Base-by-base conservation (phyloP, 53 echinoderm and acorn worm genomes). In the Pentamera pediparva region DNA sequence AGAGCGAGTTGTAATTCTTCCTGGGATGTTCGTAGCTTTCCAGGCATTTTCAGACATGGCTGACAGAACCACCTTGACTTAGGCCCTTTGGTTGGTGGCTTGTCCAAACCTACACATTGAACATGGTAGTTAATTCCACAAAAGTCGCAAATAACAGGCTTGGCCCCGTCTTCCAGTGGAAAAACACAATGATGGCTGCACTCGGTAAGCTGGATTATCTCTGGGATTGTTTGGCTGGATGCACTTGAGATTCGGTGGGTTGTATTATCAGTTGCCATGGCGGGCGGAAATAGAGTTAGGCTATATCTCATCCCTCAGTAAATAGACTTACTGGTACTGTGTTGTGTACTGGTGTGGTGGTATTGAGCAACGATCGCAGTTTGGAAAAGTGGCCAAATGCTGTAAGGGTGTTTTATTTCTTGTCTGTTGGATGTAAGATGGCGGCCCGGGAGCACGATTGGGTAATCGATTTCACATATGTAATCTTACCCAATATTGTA, bases 261-360 rank as follows among this genome's bases (percentile, higher is more conserved):
- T 70, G 48, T 45, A 50, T 47, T 32, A 40, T n/a, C 71, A 70
- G 30, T 70, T 45, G 19, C 43, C 71, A 40, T 70, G 43, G 48
- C 49, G n/a, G n/a, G n/a, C n/a, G n/a, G n/a, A n/a, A n/a, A n/a
- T n/a, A 64, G n/a, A n/a, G n/a, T n/a, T n/a, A n/a, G n/a, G n/a
- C n/a, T n/a, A n/a, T n/a, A n/a, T n/a, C n/a, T n/a, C n/a, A n/a
- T n/a, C n/a, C n/a, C n/a, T n/a, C n/a, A n/a, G n/a, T n/a, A n/a
- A n/a, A n/a, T n/a, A n/a, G n/a, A n/a, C n/a, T n/a, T n/a, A n/a
- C n/a, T n/a, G n/a, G n/a, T n/a, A n/a, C n/a, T n/a, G n/a, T n/a
- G n/a, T n/a, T n/a, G n/a, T n/a, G n/a, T n/a, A n/a, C n/a, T n/a
- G n/a, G n/a, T n/a, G n/a, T n/a, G n/a, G n/a, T n/a, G n/a, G n/a